A percentile compares a stretch with the other conserved stretches of the same genome.
phyloP scores from a whole-genome alignment of 2,797 vertebrate species.

The Sebastes variabilis region DNA sequence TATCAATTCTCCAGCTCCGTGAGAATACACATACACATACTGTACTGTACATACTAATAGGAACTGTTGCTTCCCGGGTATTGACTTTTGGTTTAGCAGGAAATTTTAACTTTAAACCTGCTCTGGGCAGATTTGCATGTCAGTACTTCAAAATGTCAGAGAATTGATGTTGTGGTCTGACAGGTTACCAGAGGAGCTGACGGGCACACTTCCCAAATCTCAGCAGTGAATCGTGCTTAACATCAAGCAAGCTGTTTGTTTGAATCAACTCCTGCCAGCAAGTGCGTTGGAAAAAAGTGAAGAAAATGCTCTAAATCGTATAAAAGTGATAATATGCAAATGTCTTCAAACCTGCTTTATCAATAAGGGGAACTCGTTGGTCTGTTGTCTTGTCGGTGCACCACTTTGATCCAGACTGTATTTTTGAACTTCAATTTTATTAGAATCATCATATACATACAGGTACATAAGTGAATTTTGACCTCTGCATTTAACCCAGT shows the following conservation, averaged over 20 bases:
- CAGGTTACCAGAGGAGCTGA: background rate
- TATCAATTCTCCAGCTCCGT: constrained; percentile 1
- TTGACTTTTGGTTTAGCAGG: background rate
- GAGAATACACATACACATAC: background rate
- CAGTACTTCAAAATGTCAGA: background rate
- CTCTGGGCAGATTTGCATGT: background rate
- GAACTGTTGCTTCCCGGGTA: background rate
- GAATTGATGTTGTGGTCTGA: background rate
- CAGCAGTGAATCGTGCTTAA: background rate
- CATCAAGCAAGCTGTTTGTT: background rate
- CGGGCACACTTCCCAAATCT: background rate
- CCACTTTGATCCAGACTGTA: too few species aligned
- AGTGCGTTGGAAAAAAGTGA: background rate
- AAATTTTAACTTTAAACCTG: background rate
- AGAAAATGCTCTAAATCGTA: too few species aligned
- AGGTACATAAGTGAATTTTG: too few species aligned
- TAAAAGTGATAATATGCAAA: too few species aligned
- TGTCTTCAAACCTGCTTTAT: too few species aligned
- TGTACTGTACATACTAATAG: background rate
- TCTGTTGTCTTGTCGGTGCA: too few species aligned
- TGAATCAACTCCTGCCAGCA: background rate
- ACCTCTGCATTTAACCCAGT: too few species aligned
- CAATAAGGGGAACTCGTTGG: too few species aligned
- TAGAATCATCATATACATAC: too few species aligned
- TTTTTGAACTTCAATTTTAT: too few species aligned